These are phyloP conservation scores for Magallana gigas DNA, from an alignment of 1,140 invertebrate genomes.

Conservation along the genomic window DNA sequence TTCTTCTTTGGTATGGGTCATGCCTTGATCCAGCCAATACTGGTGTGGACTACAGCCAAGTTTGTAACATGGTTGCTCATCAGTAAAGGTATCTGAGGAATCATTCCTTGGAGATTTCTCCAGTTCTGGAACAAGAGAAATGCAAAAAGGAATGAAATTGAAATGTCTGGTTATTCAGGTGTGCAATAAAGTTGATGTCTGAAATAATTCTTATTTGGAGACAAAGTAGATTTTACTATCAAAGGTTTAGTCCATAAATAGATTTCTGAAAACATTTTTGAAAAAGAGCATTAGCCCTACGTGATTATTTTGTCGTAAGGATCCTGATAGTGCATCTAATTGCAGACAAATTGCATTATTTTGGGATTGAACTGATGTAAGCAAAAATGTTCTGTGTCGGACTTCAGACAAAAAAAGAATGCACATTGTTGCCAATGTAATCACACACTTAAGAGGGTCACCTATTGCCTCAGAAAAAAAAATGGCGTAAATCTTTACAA, in stretches of 20 bases:
- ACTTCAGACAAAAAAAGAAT: neutral
- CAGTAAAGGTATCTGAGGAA: neutral
- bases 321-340: neutral
- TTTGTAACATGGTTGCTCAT: neutral
- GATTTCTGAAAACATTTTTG: neutral
- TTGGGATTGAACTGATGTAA: constrained; percentile 17
- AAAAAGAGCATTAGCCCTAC: neutral
- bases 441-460: neutral
- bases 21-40: neutral
- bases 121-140: neutral
- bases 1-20: constrained; percentile 16
- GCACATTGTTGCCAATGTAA: too few species aligned
- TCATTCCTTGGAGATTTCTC: neutral
- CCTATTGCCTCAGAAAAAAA: neutral
- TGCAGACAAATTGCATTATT: neutral
- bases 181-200: too few species aligned
- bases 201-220: too few species aligned
- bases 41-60: neutral
- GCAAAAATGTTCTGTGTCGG: neutral
- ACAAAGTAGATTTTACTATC: neutral
- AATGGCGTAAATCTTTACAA: constrained; percentile 11
- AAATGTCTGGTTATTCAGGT: too few species aligned
- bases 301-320: too few species aligned
- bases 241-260: neutral
- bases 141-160: too few species aligned